Evolutionary conservation across 2,113 vertebrate genomes (phyloP), one percentile per base, ranked within the genome.

Genomic region (Ranitomeya variabilis): DNA sequence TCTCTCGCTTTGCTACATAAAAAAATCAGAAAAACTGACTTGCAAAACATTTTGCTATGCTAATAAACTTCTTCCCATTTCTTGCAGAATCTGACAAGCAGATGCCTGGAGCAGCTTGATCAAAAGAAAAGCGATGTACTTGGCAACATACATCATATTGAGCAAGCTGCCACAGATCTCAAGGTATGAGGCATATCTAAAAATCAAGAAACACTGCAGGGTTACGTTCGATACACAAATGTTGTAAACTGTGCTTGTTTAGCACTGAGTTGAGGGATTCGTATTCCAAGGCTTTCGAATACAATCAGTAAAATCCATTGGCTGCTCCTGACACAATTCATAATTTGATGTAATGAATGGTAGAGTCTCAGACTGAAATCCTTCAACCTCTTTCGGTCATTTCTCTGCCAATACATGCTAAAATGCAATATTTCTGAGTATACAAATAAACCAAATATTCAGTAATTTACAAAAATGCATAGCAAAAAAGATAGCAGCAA

Each of bases 51-150:
- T 45, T 21, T 86, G 60, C 23, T 2, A 60, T 74, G 80, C 14
- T 83, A 86, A 86, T 54, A 80, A 64, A 10, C 6, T 64, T 12
- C 84, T 83, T 51, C 45, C 11, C 21, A 8, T 91, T 13, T 12
- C 64, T 2, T 83, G 6, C 80, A 96, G 95, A 94, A 94, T 86
- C 87, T 92, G n/a, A 92, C 90, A 85, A 69, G 55, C 51, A 89
- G 91, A 66, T 91, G 74, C 76, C 89, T 95, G 90, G 91, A 93
- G 90, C 91, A 93, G 52, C 89, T 95, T 85, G 89, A 90, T 13
- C 87, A 90, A 57, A 95, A 92, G 91, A 94, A 90, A 90, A 90
- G 90, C 12, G 91, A 94, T 87, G 91, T 95, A 52, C 15, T 18
- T 87, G 90, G 15, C 85, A 95, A 94, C 89, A 93, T 90, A 74